Evolutionary conservation across 2,113 vertebrate species (phyloP).

Genomic region (Apodemus speciosus): DNA sequence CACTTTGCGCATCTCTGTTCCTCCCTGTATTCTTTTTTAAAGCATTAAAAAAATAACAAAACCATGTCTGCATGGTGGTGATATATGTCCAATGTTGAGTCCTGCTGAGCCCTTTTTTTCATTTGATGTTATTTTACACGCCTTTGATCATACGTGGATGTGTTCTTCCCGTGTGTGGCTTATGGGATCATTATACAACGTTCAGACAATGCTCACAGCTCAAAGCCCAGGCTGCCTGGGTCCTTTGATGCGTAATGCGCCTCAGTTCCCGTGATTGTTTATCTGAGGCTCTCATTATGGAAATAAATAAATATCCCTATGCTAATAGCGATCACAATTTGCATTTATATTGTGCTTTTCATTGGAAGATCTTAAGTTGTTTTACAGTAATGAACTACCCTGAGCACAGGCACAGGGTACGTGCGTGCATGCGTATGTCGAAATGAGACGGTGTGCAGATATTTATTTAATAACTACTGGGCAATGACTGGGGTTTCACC

Average conservation of each 20-base stretch:
- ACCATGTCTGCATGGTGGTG: background rate
- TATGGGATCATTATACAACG: background rate
- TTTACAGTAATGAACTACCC: conserved; percentile 73
- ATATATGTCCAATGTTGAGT: background rate
- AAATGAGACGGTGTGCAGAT: background rate
- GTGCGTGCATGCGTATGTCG: background rate
- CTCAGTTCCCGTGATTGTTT: conserved; percentile 76
- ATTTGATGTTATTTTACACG: conserved; percentile 20
- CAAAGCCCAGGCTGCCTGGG: background rate
- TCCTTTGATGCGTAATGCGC: conserved; percentile 52
- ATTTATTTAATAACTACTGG: conserved; percentile 77
- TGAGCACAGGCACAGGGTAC: background rate
- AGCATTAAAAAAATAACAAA: background rate
- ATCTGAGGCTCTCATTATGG: conserved; percentile 77
- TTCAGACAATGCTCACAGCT: background rate
- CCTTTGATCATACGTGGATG: conserved; percentile 52
- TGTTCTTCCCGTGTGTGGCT: background rate
- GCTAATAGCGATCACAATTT: conserved; percentile 78
- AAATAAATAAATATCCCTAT: conserved; percentile 81
- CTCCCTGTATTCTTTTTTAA: background rate
- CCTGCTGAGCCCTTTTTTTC: background rate
- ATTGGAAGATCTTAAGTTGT: conserved; percentile 72
- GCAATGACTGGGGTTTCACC: conserved; percentile 49
- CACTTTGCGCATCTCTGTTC: rapidly evolving
- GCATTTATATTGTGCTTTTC: conserved; percentile 81